Evolutionary conservation across 1,140 invertebrate genomes (phyloP).

Genomic region (Drosophila sulfurigaster): DNA sequence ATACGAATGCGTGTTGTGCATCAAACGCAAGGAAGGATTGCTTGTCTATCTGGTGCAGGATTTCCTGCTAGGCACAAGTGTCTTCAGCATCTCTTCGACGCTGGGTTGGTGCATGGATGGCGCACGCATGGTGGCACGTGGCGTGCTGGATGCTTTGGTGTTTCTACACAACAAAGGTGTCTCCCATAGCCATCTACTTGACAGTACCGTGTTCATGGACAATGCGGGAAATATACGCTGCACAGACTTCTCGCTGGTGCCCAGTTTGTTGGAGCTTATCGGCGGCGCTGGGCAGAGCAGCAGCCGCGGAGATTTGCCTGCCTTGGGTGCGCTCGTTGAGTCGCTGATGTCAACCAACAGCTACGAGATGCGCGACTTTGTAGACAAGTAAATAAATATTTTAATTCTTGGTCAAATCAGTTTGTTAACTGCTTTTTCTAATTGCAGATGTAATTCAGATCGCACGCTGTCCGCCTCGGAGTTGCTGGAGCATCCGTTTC

Average conservation of each 20-base stretch:
- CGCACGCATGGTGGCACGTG: constrained; percentile 86
- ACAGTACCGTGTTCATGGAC: constrained; percentile 89
- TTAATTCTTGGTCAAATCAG: neutral
- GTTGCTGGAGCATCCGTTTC: constrained; percentile 87
- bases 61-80: constrained; percentile 86
- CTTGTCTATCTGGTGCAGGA: constrained; percentile 89
- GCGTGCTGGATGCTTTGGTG: constrained; percentile 88
- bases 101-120: constrained; percentile 84
- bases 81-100: constrained; percentile 72
- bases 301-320: constrained; percentile 73
- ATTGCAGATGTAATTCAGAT: constrained; percentile 77
- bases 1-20: constrained; percentile 90
- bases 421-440: neutral
- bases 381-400: constrained; percentile 86
- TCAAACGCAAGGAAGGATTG: constrained; percentile 87
- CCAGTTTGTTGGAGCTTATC: constrained; percentile 73
- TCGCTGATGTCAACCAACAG: constrained; percentile 84
- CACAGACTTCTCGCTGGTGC: constrained; percentile 90
- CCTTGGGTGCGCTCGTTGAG: constrained; percentile 74
- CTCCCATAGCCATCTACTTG: constrained; percentile 90
- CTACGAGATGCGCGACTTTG: constrained; percentile 89
- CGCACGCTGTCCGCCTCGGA: constrained; percentile 84
- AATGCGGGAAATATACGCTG: constrained; percentile 87
- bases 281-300: constrained; percentile 81
- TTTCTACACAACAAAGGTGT: constrained; percentile 92